Evolutionary conservation across 2,113 vertebrate species (phyloP).

Genomic region (Martes martes): DNA sequence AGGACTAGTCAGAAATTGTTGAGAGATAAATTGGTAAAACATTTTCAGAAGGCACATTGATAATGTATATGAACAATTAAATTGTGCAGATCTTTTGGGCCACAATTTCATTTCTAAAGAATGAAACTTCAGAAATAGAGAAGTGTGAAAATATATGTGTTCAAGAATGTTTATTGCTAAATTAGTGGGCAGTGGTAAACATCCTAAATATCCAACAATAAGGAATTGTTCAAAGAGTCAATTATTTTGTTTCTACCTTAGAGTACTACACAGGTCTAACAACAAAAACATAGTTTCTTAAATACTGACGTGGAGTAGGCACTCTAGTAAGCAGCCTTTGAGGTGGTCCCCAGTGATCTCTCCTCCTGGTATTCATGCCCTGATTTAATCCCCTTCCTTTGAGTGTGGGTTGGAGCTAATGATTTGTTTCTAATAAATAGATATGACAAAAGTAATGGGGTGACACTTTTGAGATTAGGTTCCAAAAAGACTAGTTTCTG

Average conservation of each 20-base stretch:
- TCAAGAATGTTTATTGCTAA: constrained; percentile 28
- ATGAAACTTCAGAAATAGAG: background rate
- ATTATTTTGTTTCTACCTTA: background rate
- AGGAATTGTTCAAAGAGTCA: background rate
- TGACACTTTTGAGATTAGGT: background rate
- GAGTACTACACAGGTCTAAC: background rate
- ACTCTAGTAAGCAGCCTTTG: background rate
- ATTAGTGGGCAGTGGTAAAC: background rate
- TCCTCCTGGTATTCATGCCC: background rate
- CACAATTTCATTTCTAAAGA: background rate
- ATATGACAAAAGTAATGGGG: background rate
- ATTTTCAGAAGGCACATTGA: constrained; percentile 6
- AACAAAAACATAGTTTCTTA: background rate
- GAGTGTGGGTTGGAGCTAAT: background rate
- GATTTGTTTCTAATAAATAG: background rate
- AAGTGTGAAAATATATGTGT: constrained; percentile 19
- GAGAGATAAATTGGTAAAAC: background rate
- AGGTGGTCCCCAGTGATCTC: background rate
- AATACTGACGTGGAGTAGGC: background rate
- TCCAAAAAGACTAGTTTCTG: background rate
- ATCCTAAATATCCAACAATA: background rate
- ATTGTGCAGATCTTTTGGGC: background rate
- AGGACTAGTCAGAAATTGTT: background rate
- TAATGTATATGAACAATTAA: background rate
- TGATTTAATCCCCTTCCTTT: background rate